A percentile compares a stretch with the other conserved stretches of the same genome.
Evolutionary conservation across 2,113 vertebrate species (phyloP).

Genomic region (Poeciliopsis retropinna): DNA sequence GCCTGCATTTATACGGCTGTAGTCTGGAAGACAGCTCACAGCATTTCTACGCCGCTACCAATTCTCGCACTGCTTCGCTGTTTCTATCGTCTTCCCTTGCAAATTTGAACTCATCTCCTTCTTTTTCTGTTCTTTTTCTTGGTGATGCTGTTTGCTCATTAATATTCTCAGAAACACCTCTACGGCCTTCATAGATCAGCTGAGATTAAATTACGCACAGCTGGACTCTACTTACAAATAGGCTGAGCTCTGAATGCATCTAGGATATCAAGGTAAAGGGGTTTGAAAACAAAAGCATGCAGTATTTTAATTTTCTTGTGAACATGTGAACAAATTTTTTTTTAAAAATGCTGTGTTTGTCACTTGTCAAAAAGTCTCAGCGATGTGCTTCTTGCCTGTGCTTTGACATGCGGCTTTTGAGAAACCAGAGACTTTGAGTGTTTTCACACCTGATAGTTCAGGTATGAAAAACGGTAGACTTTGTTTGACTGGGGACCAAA

Average conservation of each 20-base stretch:
- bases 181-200: not conserved
- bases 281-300: not conserved
- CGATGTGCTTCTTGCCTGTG: not conserved
- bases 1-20: not conserved
- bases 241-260: too few species aligned
- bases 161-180: not conserved
- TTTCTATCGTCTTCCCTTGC: not conserved
- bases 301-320: not conserved
- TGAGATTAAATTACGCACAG: not conserved
- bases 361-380: not conserved
- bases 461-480: too few species aligned
- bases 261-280: not conserved
- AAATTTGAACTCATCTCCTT: not conserved
- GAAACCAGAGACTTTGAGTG: not conserved
- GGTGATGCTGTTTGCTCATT: not conserved
- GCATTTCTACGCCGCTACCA: not conserved
- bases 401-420: not conserved
- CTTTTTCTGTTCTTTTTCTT: not conserved
- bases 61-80: not conserved
- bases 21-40: not conserved
- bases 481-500: too few species aligned
- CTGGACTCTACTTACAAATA: too few species aligned
- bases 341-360: not conserved
- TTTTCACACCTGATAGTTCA: too few species aligned
- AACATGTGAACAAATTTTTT: not conserved